phyloP scores from a whole-genome alignment of 2,797 vertebrate genomes.

The Brachymystax lenok region DNA sequence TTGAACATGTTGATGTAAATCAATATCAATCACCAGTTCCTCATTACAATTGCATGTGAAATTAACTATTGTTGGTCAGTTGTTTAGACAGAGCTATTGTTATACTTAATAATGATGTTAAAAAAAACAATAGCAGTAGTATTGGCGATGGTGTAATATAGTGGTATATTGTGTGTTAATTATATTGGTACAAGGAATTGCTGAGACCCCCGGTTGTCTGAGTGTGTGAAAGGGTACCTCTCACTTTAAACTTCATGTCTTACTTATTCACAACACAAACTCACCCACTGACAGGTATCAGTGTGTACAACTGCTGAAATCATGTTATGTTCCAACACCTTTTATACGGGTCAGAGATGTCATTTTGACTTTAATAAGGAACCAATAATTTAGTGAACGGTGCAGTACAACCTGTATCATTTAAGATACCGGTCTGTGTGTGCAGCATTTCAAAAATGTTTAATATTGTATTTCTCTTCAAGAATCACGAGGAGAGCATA shows the following conservation, averaged over 20 bases:
- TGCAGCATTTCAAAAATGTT: slow-evolving; percentile 34
- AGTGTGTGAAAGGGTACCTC: slow-evolving; percentile 18
- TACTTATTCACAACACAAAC: neutral
- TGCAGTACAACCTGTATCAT: slow-evolving; percentile 17
- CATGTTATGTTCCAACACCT: slow-evolving; percentile 13
- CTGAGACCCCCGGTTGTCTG: slow-evolving; percentile 20
- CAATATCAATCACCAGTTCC: neutral
- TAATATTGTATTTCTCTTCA: slow-evolving; percentile 22
- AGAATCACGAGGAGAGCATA: slow-evolving; percentile 20
- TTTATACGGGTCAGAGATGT: slow-evolving; percentile 33
- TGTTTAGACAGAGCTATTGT: slow-evolving; percentile 27
- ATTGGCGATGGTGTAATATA: slow-evolving; percentile 37
- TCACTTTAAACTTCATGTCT: slow-evolving; percentile 8
- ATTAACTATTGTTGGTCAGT: slow-evolving; percentile 31
- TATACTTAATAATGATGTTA: slow-evolving; percentile 20
- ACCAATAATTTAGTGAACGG: slow-evolving; percentile 17
- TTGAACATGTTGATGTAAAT: neutral
- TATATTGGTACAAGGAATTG: slow-evolving; percentile 41
- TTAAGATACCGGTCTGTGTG: slow-evolving; percentile 18
- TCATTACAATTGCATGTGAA: slow-evolving; percentile 44
- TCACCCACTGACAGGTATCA: slow-evolving; percentile 6
- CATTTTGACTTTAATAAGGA: slow-evolving; percentile 22
- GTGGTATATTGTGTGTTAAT: slow-evolving; percentile 25
- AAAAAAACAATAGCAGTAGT: slow-evolving; percentile 22
- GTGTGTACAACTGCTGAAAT: slow-evolving; percentile 16